Evolutionary conservation across 2,888 invertebrate species (phyloP), one percentile per base, ranked within the genome.

Genomic region (Xanthia icteritia): DNA sequence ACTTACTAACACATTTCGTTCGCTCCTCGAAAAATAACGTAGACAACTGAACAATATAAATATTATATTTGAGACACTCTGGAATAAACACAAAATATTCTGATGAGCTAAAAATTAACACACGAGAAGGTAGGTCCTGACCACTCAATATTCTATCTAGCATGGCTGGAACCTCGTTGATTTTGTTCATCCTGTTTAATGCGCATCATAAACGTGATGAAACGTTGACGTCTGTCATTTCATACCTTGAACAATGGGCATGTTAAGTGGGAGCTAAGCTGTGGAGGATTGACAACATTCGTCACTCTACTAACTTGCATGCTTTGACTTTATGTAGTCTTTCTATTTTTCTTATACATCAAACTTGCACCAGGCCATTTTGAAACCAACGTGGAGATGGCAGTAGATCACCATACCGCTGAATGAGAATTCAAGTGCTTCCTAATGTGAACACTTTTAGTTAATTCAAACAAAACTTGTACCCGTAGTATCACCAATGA

Each of bases 141-240:
- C 63, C 58, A 71, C 81, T 86, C 78, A 81, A 81, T 87, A 88
- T 86, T 87, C 86, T 71, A 81, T 83, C 65, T 77, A 65, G 79
- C 76, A 17, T 20, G 39, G 61, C 63, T 56, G 64, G 68, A 36
- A 71, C 67, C 75, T 75, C 68, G 67, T 68, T 79, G 86, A 86
- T 85, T 83, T 85, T 85, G 78, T 79, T 78, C 79, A 67, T 73
- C 65, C 64, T 73, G 36, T 51, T 83, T 87, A 87, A 87, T 85
- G 83, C 86, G 76, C 78, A 61, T 70, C 68, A 82, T 79, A 82
- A 79, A 81, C 79, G 79, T 75, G 83, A 86, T 76, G 75, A 27
- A 81, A 56, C 39, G 65, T 69, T 58, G 60, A 63, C 73, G 56
- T 80, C 39, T 76, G 65, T 79, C 77, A 80, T 75, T 63, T 77